A percentile compares a stretch with the other conserved stretches of the same genome.
Evolutionary conservation across 2,113 vertebrate species (phyloP).

Genomic region (rabbit (Oryctolagus cuniculus)): mOryCun1.1 NC_091441.1:40456001-40456500

Average conservation of each 20-base stretch:
- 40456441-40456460: fast-evolving
- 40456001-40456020: background rate
- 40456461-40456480: background rate
- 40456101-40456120: background rate
- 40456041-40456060: background rate
- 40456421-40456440: background rate
- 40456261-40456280: background rate
- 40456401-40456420: background rate
- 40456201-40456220: background rate
- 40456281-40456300: background rate
- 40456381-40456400: background rate
- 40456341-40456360: background rate
- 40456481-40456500: background rate
- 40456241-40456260: background rate
- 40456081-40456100: background rate
- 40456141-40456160: background rate
- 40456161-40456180: background rate
- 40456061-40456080: background rate
- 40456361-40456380: background rate
- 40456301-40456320: background rate
- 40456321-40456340: background rate
- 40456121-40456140: background rate
- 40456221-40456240: background rate
- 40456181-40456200: background rate
- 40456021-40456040: background rate